Base-by-base conservation (phyloP, 2,113 vertebrate species). In the Illadopsis cleaveri region DNA sequence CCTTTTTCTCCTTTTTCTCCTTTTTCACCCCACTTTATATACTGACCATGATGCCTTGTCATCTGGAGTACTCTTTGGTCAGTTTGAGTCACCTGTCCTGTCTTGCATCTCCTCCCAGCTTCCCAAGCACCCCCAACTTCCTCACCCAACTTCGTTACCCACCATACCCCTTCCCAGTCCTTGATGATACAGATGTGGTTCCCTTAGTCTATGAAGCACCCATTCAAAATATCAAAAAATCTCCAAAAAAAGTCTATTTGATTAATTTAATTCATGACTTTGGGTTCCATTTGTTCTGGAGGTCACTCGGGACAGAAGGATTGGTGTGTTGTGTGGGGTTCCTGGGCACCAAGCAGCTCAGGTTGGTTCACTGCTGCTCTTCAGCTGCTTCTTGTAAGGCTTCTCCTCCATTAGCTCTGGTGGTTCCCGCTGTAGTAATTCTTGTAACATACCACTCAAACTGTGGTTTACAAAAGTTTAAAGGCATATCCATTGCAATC, bases 301-400 rank as follows among this genome's bases (percentile, higher is more conserved):
- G 22, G 12, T 61, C 35, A 31, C 17, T 27, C 0, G 1, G 28
- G 28, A 77, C 12, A 40, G 22, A 60, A 31, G 21, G 24, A 51
- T 40, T 40, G 6, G 8, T 0, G 0, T n/a, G 17, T 27, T 21
- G 4, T 16, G 22, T n/a, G 45, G 10, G 17, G 22, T 12, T 62
- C 28, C 30, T 61, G 45, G 57, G 6, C 35, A 33, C 35, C 2
- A 0, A 61, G 24, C 2, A 5, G 21, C 7, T 27, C 45, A 21
- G 22, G 17, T 50, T 0, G 0, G 35, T 13, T 38, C 30, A 62
- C 20, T 40, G 37, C 22, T 62, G 45, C 5, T 6, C 12, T 40
- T 40, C 57, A 16, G 7, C 16, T 50, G 10, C 23, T 40, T 15
- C 30, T 9, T 62, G 23, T 21, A 40, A 25, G 20, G 35, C 5